Percentiles rank a stretch among this genome's conserved stretches.
These are phyloP conservation scores for Peromyscus aztecus DNA, from an alignment of 2,797 vertebrate genomes.

Conservation along the genomic window DNA sequence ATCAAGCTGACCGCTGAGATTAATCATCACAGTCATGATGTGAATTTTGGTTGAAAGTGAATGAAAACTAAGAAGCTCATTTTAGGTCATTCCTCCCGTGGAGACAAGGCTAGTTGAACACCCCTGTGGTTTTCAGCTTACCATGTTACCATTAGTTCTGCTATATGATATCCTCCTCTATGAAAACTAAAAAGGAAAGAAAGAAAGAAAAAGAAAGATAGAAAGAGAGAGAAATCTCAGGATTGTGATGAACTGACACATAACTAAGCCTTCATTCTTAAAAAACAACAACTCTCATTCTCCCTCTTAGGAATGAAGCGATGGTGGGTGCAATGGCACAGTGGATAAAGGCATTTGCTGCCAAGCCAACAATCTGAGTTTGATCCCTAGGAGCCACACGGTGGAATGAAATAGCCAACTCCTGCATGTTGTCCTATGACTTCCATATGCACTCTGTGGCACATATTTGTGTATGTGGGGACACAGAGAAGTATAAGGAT, in stretches of 20 bases:
- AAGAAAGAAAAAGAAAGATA: too few species aligned
- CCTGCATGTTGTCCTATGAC: background rate
- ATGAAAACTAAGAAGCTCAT: background rate
- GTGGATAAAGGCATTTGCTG: background rate
- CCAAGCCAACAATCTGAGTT: background rate
- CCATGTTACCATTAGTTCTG: too few species aligned
- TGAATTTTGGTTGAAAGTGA: background rate
- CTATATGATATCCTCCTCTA: too few species aligned
- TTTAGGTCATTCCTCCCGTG: background rate
- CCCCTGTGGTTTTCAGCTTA: background rate
- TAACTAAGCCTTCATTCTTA: background rate
- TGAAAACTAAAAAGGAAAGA: background rate
- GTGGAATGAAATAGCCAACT: background rate
- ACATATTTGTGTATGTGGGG: background rate
- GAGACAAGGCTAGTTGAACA: background rate
- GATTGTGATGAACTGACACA: background rate
- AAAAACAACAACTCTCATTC: background rate
- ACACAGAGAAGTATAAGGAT: background rate
- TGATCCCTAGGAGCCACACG: too few species aligned
- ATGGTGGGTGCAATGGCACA: background rate
- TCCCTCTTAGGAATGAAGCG: background rate
- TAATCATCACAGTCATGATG: background rate
- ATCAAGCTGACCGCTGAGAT: too few species aligned
- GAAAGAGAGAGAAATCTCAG: background rate
- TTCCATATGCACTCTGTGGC: background rate